phyloP scores from a whole-genome alignment of 2,888 invertebrate species.

The Enchytraeus crypticus region DNA sequence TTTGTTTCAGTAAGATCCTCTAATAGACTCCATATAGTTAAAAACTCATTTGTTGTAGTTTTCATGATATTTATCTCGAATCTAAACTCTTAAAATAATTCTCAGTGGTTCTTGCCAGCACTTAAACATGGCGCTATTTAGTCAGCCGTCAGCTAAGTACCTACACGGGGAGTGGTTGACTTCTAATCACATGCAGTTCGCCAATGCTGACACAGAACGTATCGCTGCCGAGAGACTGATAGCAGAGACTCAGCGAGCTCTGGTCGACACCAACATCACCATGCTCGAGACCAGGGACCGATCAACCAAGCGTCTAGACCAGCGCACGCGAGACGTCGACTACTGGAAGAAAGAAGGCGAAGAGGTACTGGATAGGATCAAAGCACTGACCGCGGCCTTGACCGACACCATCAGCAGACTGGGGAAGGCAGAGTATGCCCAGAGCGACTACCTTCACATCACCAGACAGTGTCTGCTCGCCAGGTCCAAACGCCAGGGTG shows the following conservation, averaged over 20 bases:
- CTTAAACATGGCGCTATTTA: no score
- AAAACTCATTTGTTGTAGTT: no score
- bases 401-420: constrained; percentile 66
- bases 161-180: constrained; percentile 47
- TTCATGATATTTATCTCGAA: no score
- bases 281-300: constrained; percentile 68
- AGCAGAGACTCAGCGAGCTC: constrained; percentile 59
- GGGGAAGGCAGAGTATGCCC: constrained; percentile 63
- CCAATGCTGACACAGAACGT: constrained; percentile 67
- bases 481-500: constrained; percentile 69
- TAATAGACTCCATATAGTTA: no score
- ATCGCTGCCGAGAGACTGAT: constrained; percentile 70
- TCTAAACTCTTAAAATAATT: no score
- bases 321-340: constrained; percentile 71
- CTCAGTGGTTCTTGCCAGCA: no score
- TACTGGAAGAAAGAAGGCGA: constrained; percentile 70
- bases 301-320: constrained; percentile 55
- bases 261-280: constrained; percentile 58
- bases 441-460: constrained; percentile 53
- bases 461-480: constrained; percentile 62
- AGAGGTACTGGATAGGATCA: constrained; percentile 66
- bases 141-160: constrained; percentile 53
- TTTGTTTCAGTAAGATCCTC: no score
- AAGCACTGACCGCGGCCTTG: constrained; percentile 69
- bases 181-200: constrained; percentile 47